Base-by-base conservation (phyloP, 2,113 vertebrate genomes). In the Neoarius graeffei region DNA sequence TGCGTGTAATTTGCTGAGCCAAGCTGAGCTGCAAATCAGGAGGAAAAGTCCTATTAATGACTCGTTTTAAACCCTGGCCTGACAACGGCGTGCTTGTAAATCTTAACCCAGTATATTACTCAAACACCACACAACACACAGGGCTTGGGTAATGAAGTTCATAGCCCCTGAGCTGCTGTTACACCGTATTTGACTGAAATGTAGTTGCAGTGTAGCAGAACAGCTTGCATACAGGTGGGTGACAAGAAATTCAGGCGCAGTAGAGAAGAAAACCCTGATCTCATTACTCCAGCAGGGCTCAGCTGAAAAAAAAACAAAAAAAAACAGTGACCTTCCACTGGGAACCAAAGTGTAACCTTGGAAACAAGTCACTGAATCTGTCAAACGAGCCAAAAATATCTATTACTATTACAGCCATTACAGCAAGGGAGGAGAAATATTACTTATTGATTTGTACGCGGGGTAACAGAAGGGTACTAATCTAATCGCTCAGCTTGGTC, bases 151-250 rank as follows among this genome's bases (percentile, higher is more conserved):
- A 82, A 62, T 62, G 23, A 62, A 35, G 80, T 86, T 54, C 81
- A 66, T 67, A 20, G 85, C 4, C 59, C 74, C 85, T 67, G 52
- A 57, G 52, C 54, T 73, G 67, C 54, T 25, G 15, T 85, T 71
- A 48, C 19, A 67, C 76, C n/a, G 71, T 81, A 87, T 87, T 81
- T 87, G 85, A 71, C 85, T 59, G 27, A 86, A 86, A 54, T 76
- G 27, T 57, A 85, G 66, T 85, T 81, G 23, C 52, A 83, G 64
- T 50, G 66, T 52, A 80, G 76, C 17, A 66, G 52, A 81, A 86
- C 76, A 67, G 76, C 76, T 54, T 87, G 64, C 50, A 73, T 50
- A 30, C 17, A 64, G 30, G 62, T 81, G 52, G 52, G 77, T 81
- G 56, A 74, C 76, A 74, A 81, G 56, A 73, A 59, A 83, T 82